A percentile compares a stretch with the other conserved stretches of the same genome.
These are phyloP conservation scores for Orchesella cincta DNA, from an alignment of 1,140 invertebrate genomes.

Conservation along the genomic window DNA sequence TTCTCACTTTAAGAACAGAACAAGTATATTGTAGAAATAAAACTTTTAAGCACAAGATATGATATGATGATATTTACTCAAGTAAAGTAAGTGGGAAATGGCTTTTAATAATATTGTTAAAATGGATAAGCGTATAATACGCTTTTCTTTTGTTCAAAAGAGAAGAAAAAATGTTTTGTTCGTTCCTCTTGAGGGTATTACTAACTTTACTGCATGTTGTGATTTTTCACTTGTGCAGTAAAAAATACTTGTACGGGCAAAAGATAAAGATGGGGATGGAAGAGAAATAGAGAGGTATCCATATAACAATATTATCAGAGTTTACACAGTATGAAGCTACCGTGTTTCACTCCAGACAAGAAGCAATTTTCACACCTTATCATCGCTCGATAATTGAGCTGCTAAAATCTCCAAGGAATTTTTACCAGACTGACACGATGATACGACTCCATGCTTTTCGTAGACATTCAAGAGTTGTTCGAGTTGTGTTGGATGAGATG, in stretches of 20 bases:
- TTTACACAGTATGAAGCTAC: not conserved
- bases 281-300: not conserved
- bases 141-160: not conserved
- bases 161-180: not conserved
- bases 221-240: not conserved
- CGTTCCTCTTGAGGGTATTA: not conserved
- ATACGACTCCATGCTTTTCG: not conserved
- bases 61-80: slow-evolving; percentile 32
- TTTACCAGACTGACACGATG: not conserved
- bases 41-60: slow-evolving; percentile 27
- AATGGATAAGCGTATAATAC: not conserved
- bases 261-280: not conserved
- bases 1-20: not conserved
- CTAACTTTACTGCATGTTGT: not conserved
- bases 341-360: slow-evolving; percentile 12
- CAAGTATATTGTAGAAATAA: not conserved
- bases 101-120: slow-evolving; percentile 13
- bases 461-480: not conserved
- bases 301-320: slow-evolving; percentile 19
- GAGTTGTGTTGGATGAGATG: not conserved
- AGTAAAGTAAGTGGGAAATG: not conserved
- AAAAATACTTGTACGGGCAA: not conserved
- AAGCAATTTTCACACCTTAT: slow-evolving; percentile 48
- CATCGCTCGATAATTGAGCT: slow-evolving; percentile 50
- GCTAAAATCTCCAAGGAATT: slow-evolving; percentile 50